Evolutionary conservation across 2,888 invertebrate species (phyloP), one percentile per base, ranked within the genome.

Genomic region (Hypena proboscidalis): DNA sequence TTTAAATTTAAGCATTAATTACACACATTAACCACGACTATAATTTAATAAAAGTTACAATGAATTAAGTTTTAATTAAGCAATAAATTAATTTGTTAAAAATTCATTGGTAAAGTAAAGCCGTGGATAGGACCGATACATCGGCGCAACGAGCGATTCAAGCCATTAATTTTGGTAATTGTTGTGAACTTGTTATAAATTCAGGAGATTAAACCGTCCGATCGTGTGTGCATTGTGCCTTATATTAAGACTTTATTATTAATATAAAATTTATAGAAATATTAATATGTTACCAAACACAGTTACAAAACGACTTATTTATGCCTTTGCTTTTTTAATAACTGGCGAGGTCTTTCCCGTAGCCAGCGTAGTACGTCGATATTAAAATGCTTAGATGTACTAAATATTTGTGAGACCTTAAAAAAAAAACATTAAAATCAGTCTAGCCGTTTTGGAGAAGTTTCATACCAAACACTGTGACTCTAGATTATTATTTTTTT

Each of bases 41-140:
- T 63, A 52, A 64, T 61, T 56, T 52, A 58, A 65, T 63, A 47
- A 54, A 44, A 38, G 41, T 47, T 39, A 80, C 76, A 75, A 80
- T 74, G 82, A 83, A 87, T 85, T 83, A 80, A 65, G 61, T 75
- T 79, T 80, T 81, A 86, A 86, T 86, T 74, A 80, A 76, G 74
- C 69, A 67, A 83, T 88, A 87, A 84, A 89, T 88, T 84, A 83
- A 86, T 87, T 85, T 79, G 80, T 85, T 83, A 83, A 87, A 87
- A 79, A 84, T 80, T 83, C 78, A 83, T 86, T 77, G 72, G 73
- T 66, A 74, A n/a, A n/a, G n/a, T n/a, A 69, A 67, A 67, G 64
- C 40, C 49, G 47, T 31, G 57, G 65, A 65, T 71, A 68, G 67
- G 70, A 74, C 74, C 66, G 51, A 77, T 81, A 76, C 73, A 71